Base-by-base conservation (phyloP, 1,140 invertebrate genomes). In the Chionoecetes opilio region DNA sequence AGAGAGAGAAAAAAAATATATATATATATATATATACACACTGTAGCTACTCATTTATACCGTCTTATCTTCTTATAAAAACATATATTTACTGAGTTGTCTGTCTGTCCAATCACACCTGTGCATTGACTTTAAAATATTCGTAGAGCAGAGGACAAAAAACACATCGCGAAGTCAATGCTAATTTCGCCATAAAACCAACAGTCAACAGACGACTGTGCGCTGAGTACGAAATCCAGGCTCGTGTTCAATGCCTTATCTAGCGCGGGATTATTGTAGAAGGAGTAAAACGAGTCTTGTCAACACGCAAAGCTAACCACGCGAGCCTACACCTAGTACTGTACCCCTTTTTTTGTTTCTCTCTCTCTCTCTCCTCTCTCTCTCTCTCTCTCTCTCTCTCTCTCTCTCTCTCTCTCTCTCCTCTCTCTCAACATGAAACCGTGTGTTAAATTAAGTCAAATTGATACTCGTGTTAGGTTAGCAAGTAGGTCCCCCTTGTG, bases 311-410 rank as follows among this genome's bases (percentile, higher is more conserved):
- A 75, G 63, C 63, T n/a, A 75, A 1, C 63, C 63, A 75, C 63
- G 63, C 63, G 63, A 75, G 63, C 63, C 63, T 75, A 75, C 46
- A 53, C 46, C 46, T 53, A 17, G 46, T 53, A 21, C 6, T 26
- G 63, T 75, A 53, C 46, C 21, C 63, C 41, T 46, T 46, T 5
- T 46, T 46, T 46, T 46, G 5, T 75, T 21, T 75, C 63, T 75
- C 46, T 75, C 63, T 75, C 63, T 75, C 63, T 75, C 63, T 75
- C 63, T 75, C 63, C 63, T 75, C 63, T 75, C 63, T 75, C 63
- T n/a, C 21, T 75, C 63, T 75, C 63, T 75, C 63, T 75, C 63
- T 75, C 63, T 75, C 63, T 75, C 53, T 63, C 53, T 63, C 53
- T 63, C 53, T 63, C 53, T 21, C 9, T 63, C 53, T 63, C 53